Evolutionary conservation across 2,888 invertebrate genomes (phyloP), one percentile per base, ranked within the genome.

Genomic region (Druceiella hillmani): DNA sequence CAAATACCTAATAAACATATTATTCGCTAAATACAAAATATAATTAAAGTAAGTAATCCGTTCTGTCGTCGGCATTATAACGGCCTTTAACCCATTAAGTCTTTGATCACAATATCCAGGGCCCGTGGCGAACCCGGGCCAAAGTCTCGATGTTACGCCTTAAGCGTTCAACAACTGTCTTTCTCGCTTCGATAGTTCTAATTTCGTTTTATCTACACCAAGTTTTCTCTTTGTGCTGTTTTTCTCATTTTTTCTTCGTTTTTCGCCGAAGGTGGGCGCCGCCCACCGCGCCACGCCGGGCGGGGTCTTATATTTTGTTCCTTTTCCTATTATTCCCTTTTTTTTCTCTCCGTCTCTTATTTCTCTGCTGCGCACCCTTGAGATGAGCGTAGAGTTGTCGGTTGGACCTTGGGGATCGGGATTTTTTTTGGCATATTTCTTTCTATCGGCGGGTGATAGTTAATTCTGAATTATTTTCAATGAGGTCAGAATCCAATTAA

Each of bases 121-220:
- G 22, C 9, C 6, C 20, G 11, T 16, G 17, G 17, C 33, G 5
- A 6, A 4, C 4, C 17, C 4, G 10, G 10, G 20, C 36, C 40
- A 26, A 9, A 20, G 6, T 9, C 9, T 20, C 6, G 6, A 9
- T 20, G 20, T 39, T 36, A 24, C 25, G 33, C 38, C 33, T 27
- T 10, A 9, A 27, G 35, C 46, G 38, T 38, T 46, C 47, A 38
- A 47, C 48, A 47, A 49, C 50, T 53, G 61, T 58, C 60, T 57
- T 57, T 58, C 58, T 59, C 67, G 66, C 68, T 63, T 64, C 68
- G 66, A 67, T 68, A 66, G 62, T 69, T 68, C 61, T 70, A 66
- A 71, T 70, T 66, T 65, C 69, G 63, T 65, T 66, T 67, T 71
- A 70, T 71, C 69, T 67, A 62, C 61, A 62, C 64, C 59, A 56